Evolutionary conservation across 2,888 invertebrate genomes (phyloP).

Genomic region (Morpho helenor): DNA sequence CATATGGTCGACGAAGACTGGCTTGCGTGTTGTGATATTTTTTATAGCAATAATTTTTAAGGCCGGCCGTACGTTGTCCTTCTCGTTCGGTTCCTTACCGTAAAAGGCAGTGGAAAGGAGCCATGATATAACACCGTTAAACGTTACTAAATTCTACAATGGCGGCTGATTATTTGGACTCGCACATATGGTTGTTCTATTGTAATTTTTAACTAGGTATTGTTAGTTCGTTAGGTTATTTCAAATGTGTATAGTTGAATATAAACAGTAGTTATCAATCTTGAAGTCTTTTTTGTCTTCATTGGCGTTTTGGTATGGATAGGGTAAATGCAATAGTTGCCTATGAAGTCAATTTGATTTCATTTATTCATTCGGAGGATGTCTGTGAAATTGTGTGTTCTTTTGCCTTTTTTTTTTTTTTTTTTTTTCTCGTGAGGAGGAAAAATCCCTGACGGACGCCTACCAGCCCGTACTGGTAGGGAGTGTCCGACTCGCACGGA

Average conservation of each 20-base stretch:
- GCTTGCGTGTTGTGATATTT: constrained; percentile 44
- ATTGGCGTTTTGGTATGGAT: too few relatives aligned
- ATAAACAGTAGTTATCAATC: too few relatives aligned
- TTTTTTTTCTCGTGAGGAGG: too few relatives aligned
- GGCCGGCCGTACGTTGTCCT: constrained; percentile 34
- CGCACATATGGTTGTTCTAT: constrained; percentile 39
- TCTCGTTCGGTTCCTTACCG: constrained; percentile 39
- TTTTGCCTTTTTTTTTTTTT: too few relatives aligned
- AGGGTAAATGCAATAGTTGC: too few relatives aligned
- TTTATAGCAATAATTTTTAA: constrained; percentile 40
- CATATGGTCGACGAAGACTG: constrained; percentile 47
- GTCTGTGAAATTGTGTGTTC: too few relatives aligned
- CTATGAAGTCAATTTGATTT: too few relatives aligned
- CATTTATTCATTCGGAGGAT: too few relatives aligned
- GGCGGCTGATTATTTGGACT: constrained; percentile 43
- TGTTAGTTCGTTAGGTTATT: constrained; percentile 6
- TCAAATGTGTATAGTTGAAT: background rate
- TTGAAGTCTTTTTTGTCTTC: too few relatives aligned
- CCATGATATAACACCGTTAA: constrained; percentile 48
- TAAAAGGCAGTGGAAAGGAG: constrained; percentile 60
- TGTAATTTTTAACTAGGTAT: constrained; percentile 15
- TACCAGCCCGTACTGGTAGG: too few relatives aligned
- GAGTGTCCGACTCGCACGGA: too few relatives aligned
- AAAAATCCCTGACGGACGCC: too few relatives aligned
- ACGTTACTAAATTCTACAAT: constrained; percentile 39